Evolutionary conservation across 2,888 invertebrate genomes (phyloP), one percentile per base, ranked within the genome.

Genomic region (Ectemnius lituratus): DNA sequence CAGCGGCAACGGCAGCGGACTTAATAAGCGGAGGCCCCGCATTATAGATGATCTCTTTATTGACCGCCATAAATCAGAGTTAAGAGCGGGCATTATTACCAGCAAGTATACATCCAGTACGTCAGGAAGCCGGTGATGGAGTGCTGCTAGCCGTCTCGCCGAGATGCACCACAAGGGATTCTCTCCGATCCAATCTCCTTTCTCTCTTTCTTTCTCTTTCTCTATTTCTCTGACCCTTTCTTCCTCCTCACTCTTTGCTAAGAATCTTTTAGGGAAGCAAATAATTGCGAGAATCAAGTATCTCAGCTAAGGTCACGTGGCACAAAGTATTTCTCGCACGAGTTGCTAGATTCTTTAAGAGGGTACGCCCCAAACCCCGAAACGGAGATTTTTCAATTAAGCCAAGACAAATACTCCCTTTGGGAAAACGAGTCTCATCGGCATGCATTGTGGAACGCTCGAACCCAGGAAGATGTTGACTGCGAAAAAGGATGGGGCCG

Each of bases 11-110:
- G 64, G 71, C 75, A 78, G 62, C 66, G 56, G 47, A 59, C 78
- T 78, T 79, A 79, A 78, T 78, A 78, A 79, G 75, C 78, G 59
- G 67, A 66, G 37, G 62, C 75, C n/a, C 73, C 20, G 75, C 70
- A 73, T 79, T 79, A 79, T 71, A 64, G 78, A 79, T 79, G 79
- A 79, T 79, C 79, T 78, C 79, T 78, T 79, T 75, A 79, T 79
- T 79, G 78, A 73, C 79, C 68, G 78, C 67, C 78, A 79, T 79
- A 79, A 79, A 79, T 79, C 79, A 78, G 73, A 72, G 78, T 79
- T 79, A 79, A 70, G 73, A 75, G 74, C 76, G 56, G 70, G 68
- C 76, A 76, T 78, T 78, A 76, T 73, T 76, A 67, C 73, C 70
- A 61, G 66, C 76, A 62, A 69, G 71, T 71, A 64, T 71, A 49